Conservation (phyloP, 2,113 vertebrate species). For the Cercocebus atys region DNA sequence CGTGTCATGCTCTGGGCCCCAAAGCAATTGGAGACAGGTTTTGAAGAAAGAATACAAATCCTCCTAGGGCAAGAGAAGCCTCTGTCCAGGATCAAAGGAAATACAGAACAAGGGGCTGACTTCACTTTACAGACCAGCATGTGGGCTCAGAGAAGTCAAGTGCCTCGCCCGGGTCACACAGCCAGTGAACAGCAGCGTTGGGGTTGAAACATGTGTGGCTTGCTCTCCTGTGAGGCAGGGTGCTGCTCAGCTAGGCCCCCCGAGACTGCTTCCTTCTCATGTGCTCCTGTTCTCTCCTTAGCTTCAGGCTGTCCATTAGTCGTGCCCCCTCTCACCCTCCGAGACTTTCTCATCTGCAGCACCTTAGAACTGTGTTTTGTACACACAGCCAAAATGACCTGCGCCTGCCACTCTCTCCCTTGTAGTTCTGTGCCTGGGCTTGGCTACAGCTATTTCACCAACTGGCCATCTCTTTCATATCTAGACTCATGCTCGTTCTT, state of each 20-base stretch:
- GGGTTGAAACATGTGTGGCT: background rate
- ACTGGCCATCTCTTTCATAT: background rate
- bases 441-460: background rate
- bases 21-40: background rate
- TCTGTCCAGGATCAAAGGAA: background rate
- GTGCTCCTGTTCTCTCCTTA: fast-evolving
- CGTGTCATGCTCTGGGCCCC: background rate
- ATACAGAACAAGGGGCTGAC: background rate
- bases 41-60: background rate
- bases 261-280: background rate
- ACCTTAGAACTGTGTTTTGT: background rate
- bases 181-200: fast-evolving
- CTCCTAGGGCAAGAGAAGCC: background rate
- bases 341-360: background rate
- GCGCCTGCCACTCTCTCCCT: background rate
- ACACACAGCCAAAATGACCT: background rate
- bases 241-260: background rate
- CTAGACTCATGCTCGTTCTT: background rate
- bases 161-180: fast-evolving
- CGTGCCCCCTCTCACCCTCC: background rate
- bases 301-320: no score
- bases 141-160: background rate
- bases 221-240: background rate
- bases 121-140: background rate
- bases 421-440: background rate